Conservation (phyloP, 2,113 vertebrate genomes). For the Leucosticte australis region DNA sequence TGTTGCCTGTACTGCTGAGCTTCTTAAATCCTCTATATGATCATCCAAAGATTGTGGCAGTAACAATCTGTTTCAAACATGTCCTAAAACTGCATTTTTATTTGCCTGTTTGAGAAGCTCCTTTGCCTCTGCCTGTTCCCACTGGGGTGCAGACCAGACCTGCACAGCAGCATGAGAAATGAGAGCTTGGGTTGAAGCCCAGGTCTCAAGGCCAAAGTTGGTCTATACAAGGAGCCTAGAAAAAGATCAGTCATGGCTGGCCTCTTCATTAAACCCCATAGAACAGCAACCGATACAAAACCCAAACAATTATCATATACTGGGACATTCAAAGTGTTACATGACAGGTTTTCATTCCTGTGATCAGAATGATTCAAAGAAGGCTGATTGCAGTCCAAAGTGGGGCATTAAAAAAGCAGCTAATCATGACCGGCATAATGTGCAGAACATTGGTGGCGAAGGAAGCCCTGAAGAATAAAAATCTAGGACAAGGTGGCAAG, state of each 20-base stretch:
- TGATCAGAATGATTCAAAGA: background rate
- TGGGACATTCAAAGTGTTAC: background rate
- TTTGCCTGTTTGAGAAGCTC: background rate
- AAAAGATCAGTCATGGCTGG: background rate
- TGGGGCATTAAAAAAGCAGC: background rate
- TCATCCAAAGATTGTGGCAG: background rate
- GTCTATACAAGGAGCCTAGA: background rate
- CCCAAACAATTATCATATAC: rapidly evolving
- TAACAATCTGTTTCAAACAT: background rate
- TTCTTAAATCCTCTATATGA: background rate
- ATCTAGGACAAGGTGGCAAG: background rate
- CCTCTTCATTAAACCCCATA: background rate
- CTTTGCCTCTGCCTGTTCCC: background rate
- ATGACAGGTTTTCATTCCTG: background rate
- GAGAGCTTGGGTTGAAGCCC: background rate
- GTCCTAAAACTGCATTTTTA: background rate
- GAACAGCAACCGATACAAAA: background rate
- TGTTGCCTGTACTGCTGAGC: background rate
- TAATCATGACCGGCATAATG: background rate
- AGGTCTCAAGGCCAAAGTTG: background rate
- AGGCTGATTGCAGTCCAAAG: background rate
- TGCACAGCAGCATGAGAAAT: background rate
- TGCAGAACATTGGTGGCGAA: background rate
- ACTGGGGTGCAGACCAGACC: background rate
- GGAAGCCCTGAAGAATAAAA: background rate